phyloP scores from a whole-genome alignment of 2,888 invertebrate genomes.

The Drosophila villosipedis region DNA sequence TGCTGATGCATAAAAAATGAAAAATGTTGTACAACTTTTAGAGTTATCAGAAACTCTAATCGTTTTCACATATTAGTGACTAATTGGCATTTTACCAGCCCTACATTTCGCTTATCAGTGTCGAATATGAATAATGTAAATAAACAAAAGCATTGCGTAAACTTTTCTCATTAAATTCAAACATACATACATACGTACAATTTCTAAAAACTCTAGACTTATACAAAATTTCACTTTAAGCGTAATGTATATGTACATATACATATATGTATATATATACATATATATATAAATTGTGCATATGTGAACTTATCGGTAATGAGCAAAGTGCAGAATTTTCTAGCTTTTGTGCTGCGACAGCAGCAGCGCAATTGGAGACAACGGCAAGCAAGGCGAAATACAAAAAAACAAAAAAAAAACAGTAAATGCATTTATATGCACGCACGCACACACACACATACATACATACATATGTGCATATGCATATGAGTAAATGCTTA shows the following conservation, averaged over 20 bases:
- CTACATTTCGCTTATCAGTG: constrained; percentile 3
- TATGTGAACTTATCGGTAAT: constrained; percentile 34
- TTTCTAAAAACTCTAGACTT: not conserved
- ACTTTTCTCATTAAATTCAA: not conserved
- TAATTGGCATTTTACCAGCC: not conserved
- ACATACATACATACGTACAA: not conserved
- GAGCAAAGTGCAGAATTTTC: constrained; percentile 51
- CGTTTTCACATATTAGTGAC: not conserved
- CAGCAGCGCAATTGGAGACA: constrained; percentile 20
- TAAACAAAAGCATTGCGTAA: not conserved
- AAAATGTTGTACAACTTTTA: not conserved
- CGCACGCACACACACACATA: not conserved
- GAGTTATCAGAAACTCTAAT: not conserved
- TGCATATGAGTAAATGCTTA: not conserved
- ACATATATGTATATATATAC: too few relatives aligned
- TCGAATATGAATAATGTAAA: not conserved
- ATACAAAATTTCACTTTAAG: constrained; percentile 1
- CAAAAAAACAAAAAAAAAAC: not conserved
- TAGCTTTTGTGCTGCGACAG: constrained; percentile 11
- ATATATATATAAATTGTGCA: constrained; percentile 5
- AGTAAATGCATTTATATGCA: constrained; percentile 13
- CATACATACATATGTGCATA: not conserved
- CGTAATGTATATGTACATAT: not conserved
- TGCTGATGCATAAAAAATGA: not conserved
- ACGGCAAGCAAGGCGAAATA: constrained; percentile 12